Evolutionary conservation across 2,888 invertebrate species (phyloP), one percentile per base, ranked within the genome.

Genomic region (Anthophora plumipes): DNA sequence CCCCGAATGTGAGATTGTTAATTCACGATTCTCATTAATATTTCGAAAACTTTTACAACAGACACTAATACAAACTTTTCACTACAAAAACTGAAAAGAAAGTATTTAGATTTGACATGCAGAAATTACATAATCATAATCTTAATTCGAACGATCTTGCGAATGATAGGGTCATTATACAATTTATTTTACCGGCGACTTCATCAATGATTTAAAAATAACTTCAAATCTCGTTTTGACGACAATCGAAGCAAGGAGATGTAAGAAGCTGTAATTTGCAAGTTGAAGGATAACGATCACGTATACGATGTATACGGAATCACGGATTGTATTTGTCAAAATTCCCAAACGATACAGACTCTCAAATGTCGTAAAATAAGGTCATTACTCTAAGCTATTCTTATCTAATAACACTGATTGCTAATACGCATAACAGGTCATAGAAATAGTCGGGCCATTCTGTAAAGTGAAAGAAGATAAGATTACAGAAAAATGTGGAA

Each of bases 401-500:
- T 77, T 77, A 79, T 82, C 85, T 72, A 39, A 17, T 50, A 59
- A 79, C 66, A 67, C 52, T 63, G 70, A 48, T 67, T 67, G 64
- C 25, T 82, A 82, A 83, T 78, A 73, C 52, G 48, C 17, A 39
- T 54, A 72, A 69, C 66, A 75, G 66, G 55, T 70, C 72, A 39
- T 64, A 17, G 52, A 64, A 48, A 76, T 69, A 69, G 72, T 66
- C 48, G 68, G 57, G 17, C 37, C 50, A 61, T 77, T 81, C 68
- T 75, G 55, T 66, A 2, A 63, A 59, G 71, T 60, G 43, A 77
- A 72, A 60, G 9, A 66, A 66, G 80, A 84, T 86, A 86, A 86
- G 82, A 86, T 80, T 77, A 79, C 31, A 50, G 74, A 54, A 84
- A 82, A 85, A 83, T 75, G 20, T 80, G 50, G 50, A 67, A 81